Base-by-base conservation (phyloP, 1,140 invertebrate genomes). In the Ooceraea biroi region DNA sequence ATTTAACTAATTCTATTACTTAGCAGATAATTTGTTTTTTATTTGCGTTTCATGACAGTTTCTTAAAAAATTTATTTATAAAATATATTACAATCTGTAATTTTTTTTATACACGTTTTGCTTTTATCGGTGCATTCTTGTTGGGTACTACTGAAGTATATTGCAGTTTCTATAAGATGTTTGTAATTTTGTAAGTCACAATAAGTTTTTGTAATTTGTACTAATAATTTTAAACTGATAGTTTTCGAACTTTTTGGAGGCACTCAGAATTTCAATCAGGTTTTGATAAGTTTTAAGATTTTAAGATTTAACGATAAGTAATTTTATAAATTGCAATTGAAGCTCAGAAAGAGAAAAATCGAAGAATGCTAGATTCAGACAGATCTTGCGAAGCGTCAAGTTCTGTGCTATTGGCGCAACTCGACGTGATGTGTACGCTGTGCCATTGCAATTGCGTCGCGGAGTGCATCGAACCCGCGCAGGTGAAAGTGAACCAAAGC, bases 401-500 rank as follows among this genome's bases (percentile, higher is more conserved):
- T 76, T 30, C 71, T 72, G 22, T 36, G 82, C 63, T 76, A 83
- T 58, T 80, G 52, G 61, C 71, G 73, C 63, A 80, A 25, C 57
- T 57, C 74, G 61, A 63, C 41, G 72, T 68, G 80, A 65, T 76
- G 69, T 85, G 85, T 84, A 77, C 82, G 71, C 30, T 30, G 69
- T 83, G 61, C 80, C 88, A 72, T 89, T 89, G 88, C 87, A 87
- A 85, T 89, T 83, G 74, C 82, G 73, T 85, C 41, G 55, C 57
- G 61, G 85, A 88, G 90, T 89, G 66, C 90, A 89, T 91, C 84
- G 89, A 91, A 91, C 91, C 74, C 77, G 72, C 44, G 86, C 88
- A 88, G 90, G 91, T 91, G 90, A 92, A 92, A 92, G 90, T 91
- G 87, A 88, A 87, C 82, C 74, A 60, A 82, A 85, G 83, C 80